Percentiles rank a stretch among this genome's conserved stretches.
phyloP scores from a whole-genome alignment of 2,113 vertebrate genomes.

The Solea senegalensis region DNA sequence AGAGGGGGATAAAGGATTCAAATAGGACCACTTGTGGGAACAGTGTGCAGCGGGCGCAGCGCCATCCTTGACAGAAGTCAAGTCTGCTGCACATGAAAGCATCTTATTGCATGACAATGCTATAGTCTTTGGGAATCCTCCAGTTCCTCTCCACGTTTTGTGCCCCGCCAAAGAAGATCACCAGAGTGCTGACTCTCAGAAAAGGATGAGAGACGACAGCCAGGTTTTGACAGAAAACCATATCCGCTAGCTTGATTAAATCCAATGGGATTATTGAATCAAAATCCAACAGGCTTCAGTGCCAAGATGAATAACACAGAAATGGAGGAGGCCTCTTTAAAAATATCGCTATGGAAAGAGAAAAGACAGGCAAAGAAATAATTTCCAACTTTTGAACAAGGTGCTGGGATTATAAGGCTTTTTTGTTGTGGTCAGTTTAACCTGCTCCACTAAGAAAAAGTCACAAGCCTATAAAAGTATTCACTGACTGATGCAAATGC shows the following conservation, averaged over 20 bases:
- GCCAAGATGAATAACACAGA: slow-evolving; percentile 47
- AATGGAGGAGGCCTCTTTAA: slow-evolving; percentile 16
- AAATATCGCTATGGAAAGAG: slow-evolving; percentile 22
- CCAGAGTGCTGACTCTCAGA: slow-evolving; percentile 63
- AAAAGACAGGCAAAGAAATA: slow-evolving; percentile 31
- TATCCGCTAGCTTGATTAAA: slow-evolving; percentile 57
- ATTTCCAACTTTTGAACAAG: slow-evolving; percentile 20
- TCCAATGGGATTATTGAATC: slow-evolving; percentile 58
- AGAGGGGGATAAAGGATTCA: slow-evolving; percentile 3
- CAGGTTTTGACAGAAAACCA: slow-evolving; percentile 55
- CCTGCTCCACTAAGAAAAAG: slow-evolving; percentile 7
- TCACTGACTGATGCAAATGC: slow-evolving; percentile 11
- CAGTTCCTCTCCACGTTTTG: slow-evolving; percentile 39
- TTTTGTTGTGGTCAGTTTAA: slow-evolving; percentile 5
- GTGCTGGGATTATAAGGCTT: slow-evolving; percentile 11
- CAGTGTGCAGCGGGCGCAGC: not conserved
- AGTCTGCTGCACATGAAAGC: slow-evolving; percentile 42
- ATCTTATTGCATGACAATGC: slow-evolving; percentile 45
- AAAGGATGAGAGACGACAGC: slow-evolving; percentile 37
- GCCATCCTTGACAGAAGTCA: slow-evolving; percentile 19
- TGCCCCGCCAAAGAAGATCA: slow-evolving; percentile 56
- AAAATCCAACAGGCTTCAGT: slow-evolving; percentile 46
- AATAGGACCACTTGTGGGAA: not conserved
- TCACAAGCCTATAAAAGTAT: slow-evolving; percentile 30
- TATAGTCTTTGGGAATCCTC: slow-evolving; percentile 41